Evolutionary conservation across 1,140 invertebrate species (phyloP).

Genomic region (Nautilus pompilius): DNA sequence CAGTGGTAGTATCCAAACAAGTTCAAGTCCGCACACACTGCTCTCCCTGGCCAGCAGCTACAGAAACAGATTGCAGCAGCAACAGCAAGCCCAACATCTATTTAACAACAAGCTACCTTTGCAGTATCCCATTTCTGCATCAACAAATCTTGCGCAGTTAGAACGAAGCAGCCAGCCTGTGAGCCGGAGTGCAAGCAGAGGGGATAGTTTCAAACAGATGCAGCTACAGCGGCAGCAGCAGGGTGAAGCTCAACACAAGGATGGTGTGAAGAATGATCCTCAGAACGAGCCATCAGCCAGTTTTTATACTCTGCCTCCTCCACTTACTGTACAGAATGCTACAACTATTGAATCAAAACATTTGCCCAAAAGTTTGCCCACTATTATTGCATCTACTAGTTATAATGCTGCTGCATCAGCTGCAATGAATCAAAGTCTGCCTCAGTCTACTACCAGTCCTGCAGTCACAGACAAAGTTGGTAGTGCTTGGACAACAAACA

Average conservation of each 20-base stretch:
- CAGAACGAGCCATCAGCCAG: no score
- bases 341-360: background rate
- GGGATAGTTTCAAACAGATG: conserved; percentile 38
- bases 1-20: conserved; percentile 14
- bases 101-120: conserved; percentile 5
- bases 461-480: no score
- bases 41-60: conserved; percentile 18
- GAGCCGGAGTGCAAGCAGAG: conserved; percentile 31
- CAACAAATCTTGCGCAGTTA: background rate
- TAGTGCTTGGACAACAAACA: no score
- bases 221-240: conserved; percentile 6
- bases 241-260: conserved; percentile 2
- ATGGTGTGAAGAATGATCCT: no score
- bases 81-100: conserved; percentile 11
- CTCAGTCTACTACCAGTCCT: no score
- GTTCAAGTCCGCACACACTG: conserved; percentile 20
- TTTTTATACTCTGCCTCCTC: background rate
- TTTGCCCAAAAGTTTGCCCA: no score
- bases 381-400: no score
- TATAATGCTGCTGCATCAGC: no score
- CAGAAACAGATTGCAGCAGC: conserved; percentile 7
- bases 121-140: background rate
- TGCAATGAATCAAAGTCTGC: no score
- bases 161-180: conserved; percentile 16
- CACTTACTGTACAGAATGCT: background rate